These are phyloP conservation scores for Rapana venosa DNA, from an alignment of 2,888 invertebrate species.

Conservation along the genomic window DNA sequence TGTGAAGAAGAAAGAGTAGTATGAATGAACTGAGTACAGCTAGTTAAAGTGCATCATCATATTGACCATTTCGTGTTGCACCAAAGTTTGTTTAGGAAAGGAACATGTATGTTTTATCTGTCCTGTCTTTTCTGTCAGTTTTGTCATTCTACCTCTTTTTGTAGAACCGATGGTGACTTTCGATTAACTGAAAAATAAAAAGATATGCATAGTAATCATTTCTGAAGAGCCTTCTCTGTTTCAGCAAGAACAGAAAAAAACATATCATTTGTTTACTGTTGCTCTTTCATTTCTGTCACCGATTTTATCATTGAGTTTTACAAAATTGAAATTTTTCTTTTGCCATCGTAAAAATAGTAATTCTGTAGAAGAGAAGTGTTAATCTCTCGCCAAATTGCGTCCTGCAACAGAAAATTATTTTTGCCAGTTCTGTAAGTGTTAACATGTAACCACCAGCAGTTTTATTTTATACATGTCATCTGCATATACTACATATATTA, in stretches of 20 bases:
- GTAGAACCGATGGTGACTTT: background rate
- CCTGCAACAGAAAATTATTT: background rate
- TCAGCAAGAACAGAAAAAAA: background rate
- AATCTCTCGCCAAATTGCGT: conserved; percentile 2
- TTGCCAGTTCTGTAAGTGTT: background rate
- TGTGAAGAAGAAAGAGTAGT: too few relatives aligned
- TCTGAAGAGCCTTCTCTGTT: background rate
- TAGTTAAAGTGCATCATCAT: too few relatives aligned
- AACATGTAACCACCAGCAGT: background rate
- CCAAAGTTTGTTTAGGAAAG: too few relatives aligned
- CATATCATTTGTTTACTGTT: background rate
- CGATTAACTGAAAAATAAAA: background rate
- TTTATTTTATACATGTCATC: conserved; percentile 18
- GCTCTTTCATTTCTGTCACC: too few relatives aligned
- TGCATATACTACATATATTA: conserved; percentile 15
- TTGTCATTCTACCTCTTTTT: background rate
- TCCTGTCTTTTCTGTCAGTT: background rate
- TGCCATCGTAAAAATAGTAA: background rate
- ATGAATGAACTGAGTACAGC: too few relatives aligned
- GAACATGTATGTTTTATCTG: background rate
- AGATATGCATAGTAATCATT: background rate
- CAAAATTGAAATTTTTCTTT: background rate
- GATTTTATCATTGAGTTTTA: background rate
- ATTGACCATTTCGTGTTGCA: too few relatives aligned
- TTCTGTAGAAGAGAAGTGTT: background rate